Evolutionary conservation across 2,113 vertebrate genomes (phyloP).

Genomic region (Elephantulus edwardii): DNA sequence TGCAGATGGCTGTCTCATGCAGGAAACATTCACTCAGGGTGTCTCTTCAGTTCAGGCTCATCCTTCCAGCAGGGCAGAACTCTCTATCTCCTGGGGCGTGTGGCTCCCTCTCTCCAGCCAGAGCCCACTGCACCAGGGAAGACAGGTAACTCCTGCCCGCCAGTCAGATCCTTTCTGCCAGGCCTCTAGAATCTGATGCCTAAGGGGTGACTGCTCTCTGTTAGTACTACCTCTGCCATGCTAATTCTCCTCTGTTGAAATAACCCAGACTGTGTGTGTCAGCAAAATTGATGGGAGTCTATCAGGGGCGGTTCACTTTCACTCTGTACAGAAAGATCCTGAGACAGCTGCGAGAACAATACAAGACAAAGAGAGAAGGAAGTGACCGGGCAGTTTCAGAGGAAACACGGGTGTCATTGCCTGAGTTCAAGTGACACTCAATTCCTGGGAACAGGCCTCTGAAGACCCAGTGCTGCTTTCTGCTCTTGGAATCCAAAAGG

Average conservation of each 20-base stretch:
- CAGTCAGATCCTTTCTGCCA: background rate
- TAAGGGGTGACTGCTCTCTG: too few relatives aligned
- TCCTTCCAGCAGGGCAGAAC: background rate
- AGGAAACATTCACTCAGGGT: fast-evolving
- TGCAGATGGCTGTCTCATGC: fast-evolving
- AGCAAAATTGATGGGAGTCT: background rate
- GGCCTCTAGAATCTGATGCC: background rate
- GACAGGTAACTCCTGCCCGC: background rate
- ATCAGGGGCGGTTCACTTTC: background rate
- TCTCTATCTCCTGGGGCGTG: background rate
- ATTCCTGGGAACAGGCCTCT: background rate
- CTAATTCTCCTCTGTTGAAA: background rate
- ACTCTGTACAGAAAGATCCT: background rate
- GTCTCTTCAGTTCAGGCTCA: background rate
- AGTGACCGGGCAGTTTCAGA: background rate
- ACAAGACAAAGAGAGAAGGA: background rate
- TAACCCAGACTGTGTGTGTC: background rate
- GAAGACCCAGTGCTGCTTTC: background rate
- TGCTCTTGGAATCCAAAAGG: background rate
- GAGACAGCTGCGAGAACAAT: background rate
- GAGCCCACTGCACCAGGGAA: background rate
- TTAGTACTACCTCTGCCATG: background rate
- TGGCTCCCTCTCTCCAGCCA: too few relatives aligned
- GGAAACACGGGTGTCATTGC: background rate
- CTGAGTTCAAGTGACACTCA: background rate